phyloP scores from a whole-genome alignment of 2,113 vertebrate species.

The Istiophorus platypterus region DNA sequence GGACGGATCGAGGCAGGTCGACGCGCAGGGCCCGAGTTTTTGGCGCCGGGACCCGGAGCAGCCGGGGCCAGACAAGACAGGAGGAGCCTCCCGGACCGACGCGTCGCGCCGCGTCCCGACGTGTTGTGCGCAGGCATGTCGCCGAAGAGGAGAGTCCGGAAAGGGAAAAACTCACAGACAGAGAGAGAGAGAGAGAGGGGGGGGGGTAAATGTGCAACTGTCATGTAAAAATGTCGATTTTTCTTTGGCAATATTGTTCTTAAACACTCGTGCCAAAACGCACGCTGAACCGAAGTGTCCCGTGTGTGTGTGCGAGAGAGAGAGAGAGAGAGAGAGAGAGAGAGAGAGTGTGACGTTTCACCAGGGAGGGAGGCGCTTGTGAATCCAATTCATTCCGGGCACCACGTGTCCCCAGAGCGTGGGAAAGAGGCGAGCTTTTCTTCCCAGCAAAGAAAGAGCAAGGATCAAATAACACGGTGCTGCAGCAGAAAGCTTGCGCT shows the following conservation, averaged over 20 bases:
- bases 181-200: no score
- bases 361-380: slow-evolving; percentile 87
- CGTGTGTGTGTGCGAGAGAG: background rate
- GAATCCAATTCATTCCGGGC: slow-evolving; percentile 90
- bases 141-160: slow-evolving; percentile 1
- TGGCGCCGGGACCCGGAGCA: slow-evolving; percentile 63
- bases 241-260: slow-evolving; percentile 9
- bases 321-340: slow-evolving; percentile 13
- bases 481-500: slow-evolving; percentile 72
- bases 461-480: slow-evolving; percentile 88
- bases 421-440: slow-evolving; percentile 98
- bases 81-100: slow-evolving; percentile 53
- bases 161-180: slow-evolving; percentile 6
- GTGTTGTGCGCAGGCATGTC: background rate
- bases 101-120: slow-evolving; percentile 23
- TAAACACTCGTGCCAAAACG: slow-evolving; percentile 26
- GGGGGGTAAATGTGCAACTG: slow-evolving; percentile 10
- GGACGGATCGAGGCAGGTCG: slow-evolving; percentile 5
- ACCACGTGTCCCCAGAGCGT: slow-evolving; percentile 98
- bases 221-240: slow-evolving; percentile 1
- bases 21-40: slow-evolving; percentile 36
- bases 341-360: slow-evolving; percentile 75
- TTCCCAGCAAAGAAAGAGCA: slow-evolving; percentile 95
- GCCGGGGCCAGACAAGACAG: slow-evolving; percentile 51
- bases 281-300: background rate